Conservation (phyloP, 35 echinoderm and acorn worm species). For the Apostichopus parvimensis region DNA sequence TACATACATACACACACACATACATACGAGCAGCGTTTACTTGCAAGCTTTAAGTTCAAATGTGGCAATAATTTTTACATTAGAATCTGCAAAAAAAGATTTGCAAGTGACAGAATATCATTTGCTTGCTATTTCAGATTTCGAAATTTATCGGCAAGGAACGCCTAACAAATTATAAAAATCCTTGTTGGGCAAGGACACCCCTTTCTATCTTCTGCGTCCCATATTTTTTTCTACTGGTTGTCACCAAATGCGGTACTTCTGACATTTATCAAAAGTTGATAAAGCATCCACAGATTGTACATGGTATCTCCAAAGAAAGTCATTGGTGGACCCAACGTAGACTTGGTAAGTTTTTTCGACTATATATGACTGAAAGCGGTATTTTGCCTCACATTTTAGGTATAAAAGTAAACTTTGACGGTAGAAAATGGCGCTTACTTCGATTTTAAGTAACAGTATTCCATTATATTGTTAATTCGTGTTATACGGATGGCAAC, state of each 20-base stretch:
- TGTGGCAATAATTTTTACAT: too few species aligned
- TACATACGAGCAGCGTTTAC: too few species aligned
- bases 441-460: too few species aligned
- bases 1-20: too few species aligned
- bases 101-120: not conserved
- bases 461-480: too few species aligned
- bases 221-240: constrained; percentile 65
- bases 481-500: too few species aligned
- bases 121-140: constrained; percentile 4
- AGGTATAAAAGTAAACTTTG: too few species aligned
- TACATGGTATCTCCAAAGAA: constrained; percentile 13
- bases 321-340: constrained; percentile 66
- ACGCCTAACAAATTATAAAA: constrained; percentile 37
- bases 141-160: constrained; percentile 8
- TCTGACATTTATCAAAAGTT: constrained; percentile 56
- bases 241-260: constrained; percentile 61
- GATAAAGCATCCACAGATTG: constrained; percentile 45
- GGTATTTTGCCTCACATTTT: too few species aligned
- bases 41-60: too few species aligned
- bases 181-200: constrained; percentile 48
- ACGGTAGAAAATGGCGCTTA: too few species aligned
- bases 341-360: constrained; percentile 30
- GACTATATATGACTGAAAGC: too few species aligned
- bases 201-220: not conserved
- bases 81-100: too few species aligned